Conservation (phyloP, 2,888 invertebrate species). For the Empis stercorea region DNA sequence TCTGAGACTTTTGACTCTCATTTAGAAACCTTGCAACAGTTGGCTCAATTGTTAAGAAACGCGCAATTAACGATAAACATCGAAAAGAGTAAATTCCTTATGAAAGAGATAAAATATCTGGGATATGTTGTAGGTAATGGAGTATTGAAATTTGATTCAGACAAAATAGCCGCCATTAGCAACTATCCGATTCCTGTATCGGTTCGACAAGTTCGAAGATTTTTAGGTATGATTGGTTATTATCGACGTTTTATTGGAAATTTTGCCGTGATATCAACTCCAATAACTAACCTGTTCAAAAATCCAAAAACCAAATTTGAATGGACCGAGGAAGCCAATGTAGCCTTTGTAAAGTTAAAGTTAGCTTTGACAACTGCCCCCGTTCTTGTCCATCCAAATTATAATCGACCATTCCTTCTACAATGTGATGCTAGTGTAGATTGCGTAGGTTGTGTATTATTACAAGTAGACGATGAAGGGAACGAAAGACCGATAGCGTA, state of each 20-base stretch:
- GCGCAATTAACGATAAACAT: slow-evolving; percentile 13
- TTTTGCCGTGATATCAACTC: slow-evolving; percentile 6
- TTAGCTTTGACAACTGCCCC: not conserved
- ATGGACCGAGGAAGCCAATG: not conserved
- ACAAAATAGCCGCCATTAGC: slow-evolving; percentile 8
- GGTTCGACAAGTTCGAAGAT: slow-evolving; percentile 10
- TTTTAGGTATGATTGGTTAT: slow-evolving; percentile 14
- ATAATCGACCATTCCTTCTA: not conserved
- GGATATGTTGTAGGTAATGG: slow-evolving; percentile 12
- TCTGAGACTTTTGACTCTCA: slow-evolving; percentile 8
- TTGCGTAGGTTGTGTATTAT: slow-evolving; percentile 9
- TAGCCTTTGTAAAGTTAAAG: slow-evolving; percentile 6
- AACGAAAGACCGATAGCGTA: slow-evolving; percentile 8
- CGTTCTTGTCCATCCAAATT: slow-evolving; percentile 6
- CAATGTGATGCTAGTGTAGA: slow-evolving; percentile 5
- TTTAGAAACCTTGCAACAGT: slow-evolving; percentile 6
- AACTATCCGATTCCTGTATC: slow-evolving; percentile 12
- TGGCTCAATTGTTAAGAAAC: slow-evolving; percentile 6
- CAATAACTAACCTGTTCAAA: slow-evolving; percentile 6
- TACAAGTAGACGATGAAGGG: slow-evolving; percentile 9
- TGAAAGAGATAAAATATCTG: slow-evolving; percentile 6
- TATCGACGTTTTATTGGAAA: slow-evolving; percentile 13
- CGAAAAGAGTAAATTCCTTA: slow-evolving; percentile 10
- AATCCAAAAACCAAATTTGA: slow-evolving; percentile 1
- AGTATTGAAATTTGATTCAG: slow-evolving; percentile 7